Evolutionary conservation across 2,113 vertebrate species (phyloP).

Genomic region (Pogona vitticeps): DNA sequence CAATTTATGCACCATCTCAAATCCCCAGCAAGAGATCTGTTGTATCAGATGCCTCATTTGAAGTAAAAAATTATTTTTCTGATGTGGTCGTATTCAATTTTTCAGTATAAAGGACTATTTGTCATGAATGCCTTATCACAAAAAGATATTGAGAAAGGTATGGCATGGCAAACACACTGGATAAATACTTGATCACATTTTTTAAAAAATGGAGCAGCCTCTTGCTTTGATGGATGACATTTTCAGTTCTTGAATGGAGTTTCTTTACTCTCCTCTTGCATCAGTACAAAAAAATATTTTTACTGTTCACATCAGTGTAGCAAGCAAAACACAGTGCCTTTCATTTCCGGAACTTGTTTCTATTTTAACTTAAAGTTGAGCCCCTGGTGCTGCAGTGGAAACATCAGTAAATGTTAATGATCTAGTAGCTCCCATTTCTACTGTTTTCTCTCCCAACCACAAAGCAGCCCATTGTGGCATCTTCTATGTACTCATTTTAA

Average conservation of each 20-base stretch:
- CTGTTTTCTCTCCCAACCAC: not conserved
- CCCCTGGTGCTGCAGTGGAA: not conserved
- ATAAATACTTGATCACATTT: not conserved
- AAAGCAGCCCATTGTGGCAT: not conserved
- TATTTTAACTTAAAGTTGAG: conserved; percentile 43
- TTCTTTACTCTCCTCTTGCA: conserved; percentile 59
- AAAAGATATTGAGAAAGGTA: not conserved
- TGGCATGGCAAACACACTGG: not conserved
- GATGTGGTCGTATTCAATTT: not conserved
- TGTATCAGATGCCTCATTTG: not conserved
- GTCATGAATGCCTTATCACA: not conserved
- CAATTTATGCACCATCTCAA: no score
- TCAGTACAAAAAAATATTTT: conserved; percentile 46
- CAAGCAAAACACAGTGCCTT: conserved; percentile 56
- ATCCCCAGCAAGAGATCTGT: not conserved
- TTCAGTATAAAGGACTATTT: not conserved
- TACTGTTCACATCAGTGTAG: conserved; percentile 48
- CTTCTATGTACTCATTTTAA: not conserved
- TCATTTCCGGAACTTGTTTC: conserved; percentile 36
- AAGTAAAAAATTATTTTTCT: not conserved
- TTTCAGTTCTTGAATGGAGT: not conserved
- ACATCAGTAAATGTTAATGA: not conserved
- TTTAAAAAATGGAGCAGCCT: conserved; percentile 29
- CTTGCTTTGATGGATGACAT: conserved; percentile 42
- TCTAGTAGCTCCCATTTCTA: not conserved